A percentile compares a stretch with the other conserved stretches of the same genome.
Conservation (phyloP, 2,797 vertebrate genomes). For the Acanthornis magna region DNA sequence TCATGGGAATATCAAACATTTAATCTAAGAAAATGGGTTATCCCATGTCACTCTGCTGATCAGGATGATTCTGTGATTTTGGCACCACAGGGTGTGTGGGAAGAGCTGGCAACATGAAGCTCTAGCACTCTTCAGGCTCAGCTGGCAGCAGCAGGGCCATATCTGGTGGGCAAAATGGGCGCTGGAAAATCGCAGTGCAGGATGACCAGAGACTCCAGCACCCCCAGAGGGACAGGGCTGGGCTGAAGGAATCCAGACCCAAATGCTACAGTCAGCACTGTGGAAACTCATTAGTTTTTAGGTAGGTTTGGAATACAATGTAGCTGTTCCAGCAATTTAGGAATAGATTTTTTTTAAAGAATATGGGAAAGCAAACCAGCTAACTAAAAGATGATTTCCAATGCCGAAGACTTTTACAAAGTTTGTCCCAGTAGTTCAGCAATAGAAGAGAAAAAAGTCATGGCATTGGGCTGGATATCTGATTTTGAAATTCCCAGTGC, state of each 20-base stretch:
- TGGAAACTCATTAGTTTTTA: neutral
- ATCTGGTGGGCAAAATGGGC: neutral
- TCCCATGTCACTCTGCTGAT: neutral
- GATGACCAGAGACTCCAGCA: neutral
- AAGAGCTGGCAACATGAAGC: neutral
- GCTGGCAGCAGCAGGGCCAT: neutral
- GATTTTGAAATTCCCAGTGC: neutral
- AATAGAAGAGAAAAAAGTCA: neutral
- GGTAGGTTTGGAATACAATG: neutral
- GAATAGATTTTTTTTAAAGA: neutral
- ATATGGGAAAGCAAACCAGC: neutral
- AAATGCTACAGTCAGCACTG: rapidly evolving
- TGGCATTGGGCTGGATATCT: neutral
- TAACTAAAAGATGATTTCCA: neutral
- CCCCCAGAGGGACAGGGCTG: neutral
- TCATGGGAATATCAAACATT: neutral
- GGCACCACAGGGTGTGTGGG: neutral
- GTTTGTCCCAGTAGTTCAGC: neutral
- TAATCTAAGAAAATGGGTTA: neutral
- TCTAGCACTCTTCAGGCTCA: neutral
- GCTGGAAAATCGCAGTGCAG: neutral
- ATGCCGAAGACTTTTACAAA: neutral
- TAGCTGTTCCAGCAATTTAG: neutral
- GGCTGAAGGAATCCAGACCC: neutral
- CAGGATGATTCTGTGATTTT: neutral